These are phyloP conservation scores for Rapana venosa DNA, from an alignment of 2,888 invertebrate genomes.

Conservation along the genomic window DNA sequence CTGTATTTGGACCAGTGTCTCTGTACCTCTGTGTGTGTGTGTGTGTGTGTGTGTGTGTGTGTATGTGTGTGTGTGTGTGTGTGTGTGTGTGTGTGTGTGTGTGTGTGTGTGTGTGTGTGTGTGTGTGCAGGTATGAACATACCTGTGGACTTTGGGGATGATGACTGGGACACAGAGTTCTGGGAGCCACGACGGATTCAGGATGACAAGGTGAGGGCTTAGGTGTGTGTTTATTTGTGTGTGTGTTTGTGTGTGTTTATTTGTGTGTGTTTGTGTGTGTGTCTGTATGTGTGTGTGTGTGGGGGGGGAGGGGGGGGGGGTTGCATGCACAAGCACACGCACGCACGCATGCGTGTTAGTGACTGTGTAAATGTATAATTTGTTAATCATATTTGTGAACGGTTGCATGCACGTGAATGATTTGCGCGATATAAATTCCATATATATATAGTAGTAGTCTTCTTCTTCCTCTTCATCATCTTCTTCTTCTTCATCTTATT, in stretches of 20 bases:
- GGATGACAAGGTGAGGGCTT: constrained; percentile 60
- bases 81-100: neutral
- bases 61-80: neutral
- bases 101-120: neutral
- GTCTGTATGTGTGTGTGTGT: neutral
- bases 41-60: too few relatives aligned
- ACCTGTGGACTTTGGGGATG: constrained; percentile 60
- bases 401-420: too few relatives aligned
- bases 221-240: neutral
- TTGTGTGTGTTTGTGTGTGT: neutral
- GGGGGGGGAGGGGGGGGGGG: neutral
- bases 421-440: too few relatives aligned
- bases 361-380: neutral
- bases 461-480: too few relatives aligned
- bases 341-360: neutral
- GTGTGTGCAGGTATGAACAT: constrained; percentile 61
- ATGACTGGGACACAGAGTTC: constrained; percentile 62
- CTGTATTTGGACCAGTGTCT: too few relatives aligned
- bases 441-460: too few relatives aligned
- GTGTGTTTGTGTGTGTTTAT: neutral
- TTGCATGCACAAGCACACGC: neutral
- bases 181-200: constrained; percentile 66
- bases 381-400: neutral
- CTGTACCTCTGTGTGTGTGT: too few relatives aligned
- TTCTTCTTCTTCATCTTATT: too few relatives aligned